Evolutionary conservation across 1,140 invertebrate species (phyloP), one percentile per base, ranked within the genome.

Genomic region (Goniozus legneri): DNA sequence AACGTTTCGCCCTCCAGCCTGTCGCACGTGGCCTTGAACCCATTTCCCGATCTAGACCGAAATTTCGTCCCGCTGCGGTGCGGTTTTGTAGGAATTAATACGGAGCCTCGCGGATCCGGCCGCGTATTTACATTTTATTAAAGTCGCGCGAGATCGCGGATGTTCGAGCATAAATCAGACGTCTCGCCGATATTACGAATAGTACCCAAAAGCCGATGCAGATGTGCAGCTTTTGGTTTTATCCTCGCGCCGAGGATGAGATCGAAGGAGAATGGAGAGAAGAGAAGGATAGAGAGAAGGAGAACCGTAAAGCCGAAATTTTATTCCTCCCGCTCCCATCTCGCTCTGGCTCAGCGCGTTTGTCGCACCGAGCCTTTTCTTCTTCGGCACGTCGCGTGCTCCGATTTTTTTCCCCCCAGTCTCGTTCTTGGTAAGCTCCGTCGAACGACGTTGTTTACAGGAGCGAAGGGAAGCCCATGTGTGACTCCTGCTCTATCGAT

Each of bases 41-140:
- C n/a, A n/a, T n/a, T n/a, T n/a, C n/a, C n/a, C n/a, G n/a, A n/a
- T n/a, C n/a, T n/a, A n/a, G n/a, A n/a, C n/a, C n/a, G n/a, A n/a
- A n/a, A n/a, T n/a, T n/a, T n/a, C n/a, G n/a, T n/a, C n/a, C n/a
- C n/a, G n/a, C n/a, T n/a, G n/a, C n/a, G n/a, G n/a, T n/a, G n/a
- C n/a, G n/a, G n/a, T n/a, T n/a, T n/a, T n/a, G n/a, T n/a, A n/a
- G 31, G 46, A 44, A 58, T 57, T 44, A 47, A 53, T 50, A 43
- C 42, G 22, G 44, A 39, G n/a, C n/a, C 49, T 49, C 52, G 21
- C 34, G 27, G 20, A 20, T 33, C 45, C 47, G 40, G 42, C 13
- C 40, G 24, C 56, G 36, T 59, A 59, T 59, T 59, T 59, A 59
- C 56, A 59, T 59, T 59, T 59, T 59, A 59, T 59, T 59, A 59